These are phyloP conservation scores for Zosterops pallidus DNA, from an alignment of 2,113 vertebrate species.

Conservation along the genomic window DNA sequence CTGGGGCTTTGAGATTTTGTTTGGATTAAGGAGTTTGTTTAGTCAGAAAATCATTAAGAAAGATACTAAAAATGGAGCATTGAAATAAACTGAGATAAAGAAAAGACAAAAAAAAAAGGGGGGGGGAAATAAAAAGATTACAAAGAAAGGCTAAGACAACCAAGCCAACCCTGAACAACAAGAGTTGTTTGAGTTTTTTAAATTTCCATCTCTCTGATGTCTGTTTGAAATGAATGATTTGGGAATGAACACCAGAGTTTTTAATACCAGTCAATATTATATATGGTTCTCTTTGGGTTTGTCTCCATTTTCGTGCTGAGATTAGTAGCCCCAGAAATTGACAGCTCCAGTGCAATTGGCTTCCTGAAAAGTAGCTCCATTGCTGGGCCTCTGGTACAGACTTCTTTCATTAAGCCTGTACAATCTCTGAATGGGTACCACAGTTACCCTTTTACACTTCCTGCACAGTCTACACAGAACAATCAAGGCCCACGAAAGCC, in stretches of 20 bases:
- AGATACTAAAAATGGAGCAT: not conserved
- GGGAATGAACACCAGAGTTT: not conserved
- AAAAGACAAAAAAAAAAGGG: not conserved
- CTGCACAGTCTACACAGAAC: accelerated
- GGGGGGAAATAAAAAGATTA: too few species aligned
- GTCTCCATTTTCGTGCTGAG: not conserved
- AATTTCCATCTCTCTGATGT: not conserved
- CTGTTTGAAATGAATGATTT: not conserved
- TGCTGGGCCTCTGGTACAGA: not conserved
- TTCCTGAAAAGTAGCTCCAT: not conserved
- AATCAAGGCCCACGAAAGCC: not conserved
- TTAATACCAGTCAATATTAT: not conserved
- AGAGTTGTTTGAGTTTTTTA: accelerated
- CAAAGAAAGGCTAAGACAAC: too few species aligned
- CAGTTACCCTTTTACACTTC: not conserved
- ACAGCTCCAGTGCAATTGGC: not conserved
- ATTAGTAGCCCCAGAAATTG: not conserved
- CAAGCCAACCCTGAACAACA: not conserved
- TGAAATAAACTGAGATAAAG: not conserved
- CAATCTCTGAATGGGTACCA: not conserved
- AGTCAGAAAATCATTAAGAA: not conserved
- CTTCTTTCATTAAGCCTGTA: not conserved
- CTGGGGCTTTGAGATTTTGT: not conserved
- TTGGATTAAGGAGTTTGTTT: not conserved
- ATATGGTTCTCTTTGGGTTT: not conserved